A percentile compares a stretch with the other conserved stretches of the same genome.
Evolutionary conservation across 1,140 invertebrate genomes (phyloP).

Genomic region (Calliopsis andreniformis): DNA sequence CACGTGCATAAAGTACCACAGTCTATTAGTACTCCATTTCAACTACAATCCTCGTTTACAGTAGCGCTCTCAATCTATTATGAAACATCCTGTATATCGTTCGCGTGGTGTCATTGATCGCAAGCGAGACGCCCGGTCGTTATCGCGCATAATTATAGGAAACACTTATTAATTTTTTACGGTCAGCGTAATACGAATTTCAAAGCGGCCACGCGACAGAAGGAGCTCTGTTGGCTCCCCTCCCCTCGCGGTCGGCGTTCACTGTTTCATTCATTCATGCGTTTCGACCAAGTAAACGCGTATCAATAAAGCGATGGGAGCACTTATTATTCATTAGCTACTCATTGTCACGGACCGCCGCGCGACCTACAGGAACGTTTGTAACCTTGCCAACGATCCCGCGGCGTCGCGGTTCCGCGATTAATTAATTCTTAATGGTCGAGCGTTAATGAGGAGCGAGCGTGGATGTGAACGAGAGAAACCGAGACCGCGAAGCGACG

Average conservation of each 20-base stretch:
- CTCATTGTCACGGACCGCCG: slow-evolving; percentile 41
- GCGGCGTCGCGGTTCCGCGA: background rate
- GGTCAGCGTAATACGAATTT: slow-evolving; percentile 16
- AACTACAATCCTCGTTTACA: no score
- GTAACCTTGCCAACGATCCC: slow-evolving; percentile 18
- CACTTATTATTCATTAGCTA: slow-evolving; percentile 49
- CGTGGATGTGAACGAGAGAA: slow-evolving; percentile 13
- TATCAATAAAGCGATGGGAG: slow-evolving; percentile 33
- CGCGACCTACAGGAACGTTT: background rate
- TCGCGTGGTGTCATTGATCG: slow-evolving; percentile 42
- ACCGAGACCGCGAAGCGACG: background rate
- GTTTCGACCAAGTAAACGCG: slow-evolving; percentile 30
- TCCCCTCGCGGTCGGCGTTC: background rate
- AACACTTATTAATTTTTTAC: slow-evolving; percentile 45
- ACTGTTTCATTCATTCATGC: slow-evolving; percentile 30
- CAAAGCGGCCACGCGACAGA: slow-evolving; percentile 1
- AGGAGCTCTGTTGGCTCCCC: no score
- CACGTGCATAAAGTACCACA: no score
- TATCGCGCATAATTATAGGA: slow-evolving; percentile 30
- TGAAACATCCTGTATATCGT: no score
- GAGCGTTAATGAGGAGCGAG: background rate
- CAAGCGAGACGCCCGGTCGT: background rate
- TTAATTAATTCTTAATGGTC: slow-evolving; percentile 33
- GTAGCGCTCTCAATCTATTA: no score
- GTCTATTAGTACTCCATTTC: no score